Base-by-base conservation (phyloP, 1,140 invertebrate species). In the Agraylea sexmaculata region DNA sequence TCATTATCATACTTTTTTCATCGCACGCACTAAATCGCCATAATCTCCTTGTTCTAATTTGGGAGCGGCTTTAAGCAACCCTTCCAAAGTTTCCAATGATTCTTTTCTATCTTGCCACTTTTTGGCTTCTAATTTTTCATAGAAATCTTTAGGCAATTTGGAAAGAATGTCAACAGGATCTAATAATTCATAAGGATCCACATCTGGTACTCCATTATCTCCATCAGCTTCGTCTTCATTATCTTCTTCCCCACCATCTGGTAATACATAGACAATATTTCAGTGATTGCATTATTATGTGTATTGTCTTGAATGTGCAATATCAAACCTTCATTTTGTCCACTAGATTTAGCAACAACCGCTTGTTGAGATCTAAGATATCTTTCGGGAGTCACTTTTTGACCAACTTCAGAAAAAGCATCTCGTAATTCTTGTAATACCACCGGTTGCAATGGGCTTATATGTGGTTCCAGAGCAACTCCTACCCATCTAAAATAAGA, bases 41-140 rank as follows among this genome's bases (percentile, higher is more conserved):
- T 93, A 98, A 56, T 97, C 92, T 11, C 90, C 91, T 53, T 70
- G 77, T 57, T 91, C 87, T 17, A 97, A 58, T 61, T 86, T 94
- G 0, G 87, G 90, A 54, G 81, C 79, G 17, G 73, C 69, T 44
- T 83, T 80, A 1, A 91, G 57, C 2, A 95, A 56, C 40, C 74
- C 73, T 40, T 94, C 83, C 0, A 96, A 58, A 2, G 66, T 64
- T 52, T 93, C 87, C 4, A 99, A 53, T 0, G 82, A 80, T 59
- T 97, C 89, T 59, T 95, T 95, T 6, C 95, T 70, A 35, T 97
- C 88, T 54, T 91, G 85, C 95, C 95, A 99, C 56, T 98, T 98
- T 57, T 96, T 97, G 0, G 86, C 85, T 61, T 98, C 92, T 21
- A 91, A 51, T 64, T 94, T 90, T 5, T 95, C 90, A 55, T 84